Evolutionary conservation across 2,113 vertebrate genomes (phyloP).

Genomic region (Brienomyrus brachyistius): DNA sequence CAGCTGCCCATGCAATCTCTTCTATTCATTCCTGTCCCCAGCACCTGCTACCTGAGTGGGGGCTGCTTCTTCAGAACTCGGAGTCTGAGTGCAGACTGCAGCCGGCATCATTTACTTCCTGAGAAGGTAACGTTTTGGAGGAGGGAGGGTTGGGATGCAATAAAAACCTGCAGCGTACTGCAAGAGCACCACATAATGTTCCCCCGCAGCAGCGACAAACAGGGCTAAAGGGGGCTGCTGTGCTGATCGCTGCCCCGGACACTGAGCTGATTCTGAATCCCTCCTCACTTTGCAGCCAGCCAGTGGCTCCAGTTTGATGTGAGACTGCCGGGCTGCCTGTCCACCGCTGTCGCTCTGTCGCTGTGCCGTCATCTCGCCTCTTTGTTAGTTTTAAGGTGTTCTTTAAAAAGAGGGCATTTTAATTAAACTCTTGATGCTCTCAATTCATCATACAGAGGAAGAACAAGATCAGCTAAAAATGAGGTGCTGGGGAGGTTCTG

Average conservation of each 20-base stretch:
- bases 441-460: neutral
- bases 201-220: neutral
- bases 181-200: neutral
- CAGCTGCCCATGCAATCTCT: neutral
- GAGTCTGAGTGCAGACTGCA: neutral
- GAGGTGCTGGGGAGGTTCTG: neutral
- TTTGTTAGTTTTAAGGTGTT: neutral
- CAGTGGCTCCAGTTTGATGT: neutral
- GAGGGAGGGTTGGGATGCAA: neutral
- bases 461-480: slow-evolving; percentile 1
- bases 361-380: neutral
- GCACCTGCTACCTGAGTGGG: neutral
- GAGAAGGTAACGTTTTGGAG: neutral
- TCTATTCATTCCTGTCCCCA: neutral
- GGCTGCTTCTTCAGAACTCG: neutral
- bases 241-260: neutral
- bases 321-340: neutral
- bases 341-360: neutral
- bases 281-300: neutral
- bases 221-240: neutral
- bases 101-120: neutral
- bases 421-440: slow-evolving; percentile 3
- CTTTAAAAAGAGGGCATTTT: neutral
- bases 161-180: neutral
- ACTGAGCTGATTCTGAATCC: neutral